These are phyloP conservation scores for Paralichthys olivaceus DNA, from an alignment of 2,113 vertebrate genomes.

Conservation along the genomic window DNA sequence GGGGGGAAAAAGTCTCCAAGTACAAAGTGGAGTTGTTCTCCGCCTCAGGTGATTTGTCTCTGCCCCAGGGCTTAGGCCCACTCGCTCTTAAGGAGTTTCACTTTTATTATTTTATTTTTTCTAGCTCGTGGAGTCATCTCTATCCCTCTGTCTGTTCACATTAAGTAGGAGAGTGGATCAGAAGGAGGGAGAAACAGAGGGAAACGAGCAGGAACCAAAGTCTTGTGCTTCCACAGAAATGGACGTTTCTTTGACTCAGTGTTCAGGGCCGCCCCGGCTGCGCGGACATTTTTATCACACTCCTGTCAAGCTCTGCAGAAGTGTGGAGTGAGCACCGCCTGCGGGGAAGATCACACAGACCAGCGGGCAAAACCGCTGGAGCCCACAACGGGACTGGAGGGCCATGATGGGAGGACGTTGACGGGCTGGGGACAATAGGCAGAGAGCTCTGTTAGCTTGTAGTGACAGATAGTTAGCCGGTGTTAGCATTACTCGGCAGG, in stretches of 20 bases:
- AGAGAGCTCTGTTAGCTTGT: constrained; percentile 36
- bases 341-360: constrained; percentile 59
- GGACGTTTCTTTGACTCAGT: constrained; percentile 27
- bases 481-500: constrained; percentile 31
- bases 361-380: constrained; percentile 18
- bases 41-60: constrained; percentile 73
- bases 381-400: constrained; percentile 19
- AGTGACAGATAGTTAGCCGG: constrained; percentile 49
- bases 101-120: constrained; percentile 29
- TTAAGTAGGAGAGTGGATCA: constrained; percentile 32
- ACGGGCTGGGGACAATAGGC: constrained; percentile 5
- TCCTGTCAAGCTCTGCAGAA: constrained; percentile 57
- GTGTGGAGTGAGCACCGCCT: constrained; percentile 42
- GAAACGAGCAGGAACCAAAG: constrained; percentile 29
- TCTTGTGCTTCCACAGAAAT: constrained; percentile 19
- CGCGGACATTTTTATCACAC: constrained; percentile 57
- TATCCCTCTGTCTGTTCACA: constrained; percentile 47
- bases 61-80: constrained; percentile 66
- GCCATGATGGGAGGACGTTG: background rate
- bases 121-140: constrained; percentile 35
- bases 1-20: constrained; percentile 52
- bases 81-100: constrained; percentile 51
- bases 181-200: constrained; percentile 1
- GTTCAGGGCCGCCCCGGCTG: constrained; percentile 7
- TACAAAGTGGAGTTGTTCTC: constrained; percentile 72